A percentile compares a stretch with the other conserved stretches of the same genome.
Conservation (phyloP, 2,888 invertebrate species). For the Oscheius sp. region DNA sequence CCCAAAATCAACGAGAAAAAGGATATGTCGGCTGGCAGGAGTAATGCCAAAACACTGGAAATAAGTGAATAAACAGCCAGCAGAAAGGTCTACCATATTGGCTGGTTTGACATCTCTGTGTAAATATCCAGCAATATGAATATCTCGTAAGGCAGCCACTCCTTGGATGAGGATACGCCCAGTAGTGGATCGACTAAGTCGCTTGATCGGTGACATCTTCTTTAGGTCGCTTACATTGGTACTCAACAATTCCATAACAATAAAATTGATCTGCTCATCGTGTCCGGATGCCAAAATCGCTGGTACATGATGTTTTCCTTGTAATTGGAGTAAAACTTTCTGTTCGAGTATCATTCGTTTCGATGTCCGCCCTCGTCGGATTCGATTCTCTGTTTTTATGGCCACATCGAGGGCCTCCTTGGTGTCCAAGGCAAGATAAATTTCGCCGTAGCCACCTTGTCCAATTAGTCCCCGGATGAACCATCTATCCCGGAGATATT, state of each 20-base stretch:
- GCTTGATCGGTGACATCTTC: slow-evolving; percentile 52
- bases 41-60: slow-evolving; percentile 55
- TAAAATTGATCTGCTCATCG: slow-evolving; percentile 45
- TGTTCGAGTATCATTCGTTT: slow-evolving; percentile 64
- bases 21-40: slow-evolving; percentile 47
- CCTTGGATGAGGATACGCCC: slow-evolving; percentile 50
- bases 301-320: slow-evolving; percentile 61
- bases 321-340: slow-evolving; percentile 49
- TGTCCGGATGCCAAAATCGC: slow-evolving; percentile 55
- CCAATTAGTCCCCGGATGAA: slow-evolving; percentile 28
- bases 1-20: slow-evolving; percentile 60
- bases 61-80: too few relatives aligned
- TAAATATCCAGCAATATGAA: slow-evolving; percentile 50
- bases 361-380: slow-evolving; percentile 50
- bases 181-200: slow-evolving; percentile 48
- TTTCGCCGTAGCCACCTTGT: slow-evolving; percentile 57
- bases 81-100: slow-evolving; percentile 49
- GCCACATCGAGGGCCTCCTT: slow-evolving; percentile 53
- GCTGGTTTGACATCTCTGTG: slow-evolving; percentile 62
- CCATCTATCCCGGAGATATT: slow-evolving; percentile 49
- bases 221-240: slow-evolving; percentile 64
- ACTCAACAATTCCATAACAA: slow-evolving; percentile 64
- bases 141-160: slow-evolving; percentile 17
- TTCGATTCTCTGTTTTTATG: slow-evolving; percentile 60
- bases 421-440: slow-evolving; percentile 58